These are phyloP conservation scores for Apodemia zela DNA, from an alignment of 2,888 invertebrate species.

Conservation along the genomic window DNA sequence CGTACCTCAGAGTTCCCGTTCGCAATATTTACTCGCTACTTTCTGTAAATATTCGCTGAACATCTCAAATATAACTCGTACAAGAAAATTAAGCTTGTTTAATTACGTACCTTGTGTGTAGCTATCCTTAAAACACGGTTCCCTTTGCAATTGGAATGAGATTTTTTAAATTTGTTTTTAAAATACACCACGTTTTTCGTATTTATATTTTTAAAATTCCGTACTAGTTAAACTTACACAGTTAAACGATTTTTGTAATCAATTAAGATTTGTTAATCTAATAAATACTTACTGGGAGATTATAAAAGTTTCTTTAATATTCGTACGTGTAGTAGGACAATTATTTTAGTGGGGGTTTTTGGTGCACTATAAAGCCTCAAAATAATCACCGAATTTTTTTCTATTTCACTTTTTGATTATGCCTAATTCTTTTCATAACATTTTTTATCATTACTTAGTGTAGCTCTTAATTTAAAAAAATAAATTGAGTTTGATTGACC, in stretches of 20 bases:
- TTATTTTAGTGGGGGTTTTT: too few relatives aligned
- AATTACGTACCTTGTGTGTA: conserved; percentile 62
- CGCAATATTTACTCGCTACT: conserved; percentile 76
- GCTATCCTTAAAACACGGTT: conserved; percentile 37
- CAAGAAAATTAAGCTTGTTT: conserved; percentile 77
- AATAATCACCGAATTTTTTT: too few relatives aligned
- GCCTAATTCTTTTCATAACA: too few relatives aligned
- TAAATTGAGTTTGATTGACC: too few relatives aligned
- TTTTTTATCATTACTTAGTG: too few relatives aligned
- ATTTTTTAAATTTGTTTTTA: conserved; percentile 21
- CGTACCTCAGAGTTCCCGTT: conserved; percentile 60
- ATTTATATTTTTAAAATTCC: background rate
- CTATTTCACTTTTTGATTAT: too few relatives aligned
- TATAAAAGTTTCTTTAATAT: too few relatives aligned
- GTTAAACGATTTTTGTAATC: conserved; percentile 19
- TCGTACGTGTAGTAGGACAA: too few relatives aligned
- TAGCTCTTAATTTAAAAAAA: too few relatives aligned
- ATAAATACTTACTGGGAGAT: too few relatives aligned
- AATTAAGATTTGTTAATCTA: too few relatives aligned
- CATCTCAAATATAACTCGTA: conserved; percentile 66
- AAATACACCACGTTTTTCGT: conserved; percentile 11
- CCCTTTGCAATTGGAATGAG: conserved; percentile 28
- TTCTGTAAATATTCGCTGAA: conserved; percentile 67
- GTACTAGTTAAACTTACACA: background rate
- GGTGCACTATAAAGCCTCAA: too few relatives aligned